Conservation (phyloP, 2,888 invertebrate species). For the Bellardia pandia region DNA sequence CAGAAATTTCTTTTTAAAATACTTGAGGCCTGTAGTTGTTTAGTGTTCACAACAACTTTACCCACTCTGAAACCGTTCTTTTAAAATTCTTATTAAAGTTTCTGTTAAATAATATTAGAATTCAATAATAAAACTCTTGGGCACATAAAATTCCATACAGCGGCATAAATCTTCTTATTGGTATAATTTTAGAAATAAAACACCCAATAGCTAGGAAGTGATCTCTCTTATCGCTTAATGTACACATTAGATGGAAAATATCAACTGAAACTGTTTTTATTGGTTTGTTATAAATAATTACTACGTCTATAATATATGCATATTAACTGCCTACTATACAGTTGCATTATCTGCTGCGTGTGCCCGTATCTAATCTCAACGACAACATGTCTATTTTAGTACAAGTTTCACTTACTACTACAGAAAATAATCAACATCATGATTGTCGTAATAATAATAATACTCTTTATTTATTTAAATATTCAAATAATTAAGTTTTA, state of each 20-base stretch:
- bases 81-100: too few relatives aligned
- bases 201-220: neutral
- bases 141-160: neutral
- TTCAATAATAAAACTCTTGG: too few relatives aligned
- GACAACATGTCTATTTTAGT: neutral
- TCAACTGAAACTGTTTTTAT: slow-evolving; percentile 25
- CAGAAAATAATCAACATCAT: neutral
- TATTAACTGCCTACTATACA: too few relatives aligned
- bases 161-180: too few relatives aligned
- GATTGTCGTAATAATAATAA: neutral
- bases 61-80: too few relatives aligned
- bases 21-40: too few relatives aligned
- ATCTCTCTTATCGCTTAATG: slow-evolving; percentile 2
- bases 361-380: neutral
- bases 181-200: neutral
- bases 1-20: too few relatives aligned
- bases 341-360: neutral
- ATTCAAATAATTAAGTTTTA: slow-evolving; percentile 17
- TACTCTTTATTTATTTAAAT: neutral
- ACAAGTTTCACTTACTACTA: neutral
- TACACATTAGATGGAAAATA: neutral
- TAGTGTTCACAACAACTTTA: too few relatives aligned
- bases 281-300: neutral
- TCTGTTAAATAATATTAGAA: too few relatives aligned
- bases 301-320: too few relatives aligned